Percentiles rank a stretch among this genome's conserved stretches.
Evolutionary conservation across 2,797 vertebrate species (phyloP).

Genomic region (Rhinoraja longicauda): DNA sequence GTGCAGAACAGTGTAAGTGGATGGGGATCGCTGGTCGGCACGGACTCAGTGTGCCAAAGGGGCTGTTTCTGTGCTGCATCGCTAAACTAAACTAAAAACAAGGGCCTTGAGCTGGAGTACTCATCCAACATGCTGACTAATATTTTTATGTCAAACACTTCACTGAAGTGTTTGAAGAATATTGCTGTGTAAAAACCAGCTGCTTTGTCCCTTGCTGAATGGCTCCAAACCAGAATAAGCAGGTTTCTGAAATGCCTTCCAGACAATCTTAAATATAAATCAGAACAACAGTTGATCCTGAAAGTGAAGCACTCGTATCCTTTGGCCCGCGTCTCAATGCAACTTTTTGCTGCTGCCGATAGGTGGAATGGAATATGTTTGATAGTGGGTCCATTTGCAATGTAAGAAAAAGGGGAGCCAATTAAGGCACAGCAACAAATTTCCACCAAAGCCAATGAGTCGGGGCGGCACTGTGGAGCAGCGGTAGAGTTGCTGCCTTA

Average conservation of each 20-base stretch:
- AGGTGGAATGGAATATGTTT: neutral
- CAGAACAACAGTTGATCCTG: conserved; percentile 7
- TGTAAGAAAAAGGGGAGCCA: neutral
- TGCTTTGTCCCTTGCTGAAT: neutral
- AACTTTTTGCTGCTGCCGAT: neutral
- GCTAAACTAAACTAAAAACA: too few species aligned
- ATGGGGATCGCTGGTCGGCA: too few species aligned
- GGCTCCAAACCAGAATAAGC: neutral
- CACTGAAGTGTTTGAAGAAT: too few species aligned
- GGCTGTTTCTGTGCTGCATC: too few species aligned
- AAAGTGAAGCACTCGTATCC: neutral
- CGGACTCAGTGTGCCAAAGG: too few species aligned
- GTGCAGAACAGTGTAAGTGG: too few species aligned
- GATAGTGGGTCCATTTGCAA: neutral
- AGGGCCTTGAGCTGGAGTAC: too few species aligned
- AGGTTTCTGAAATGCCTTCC: conserved; percentile 11
- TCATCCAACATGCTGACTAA: too few species aligned
- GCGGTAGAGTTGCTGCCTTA: too few species aligned
- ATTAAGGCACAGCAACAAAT: neutral
- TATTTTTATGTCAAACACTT: too few species aligned
- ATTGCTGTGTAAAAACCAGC: too few species aligned
- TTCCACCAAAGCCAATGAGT: neutral
- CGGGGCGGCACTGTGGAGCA: too few species aligned
- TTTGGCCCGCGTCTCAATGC: neutral
- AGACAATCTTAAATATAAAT: conserved; percentile 24